A percentile compares a stretch with the other conserved stretches of the same genome.
Evolutionary conservation across 2,888 invertebrate species (phyloP).

Genomic region (Resseliella maxima): DNA sequence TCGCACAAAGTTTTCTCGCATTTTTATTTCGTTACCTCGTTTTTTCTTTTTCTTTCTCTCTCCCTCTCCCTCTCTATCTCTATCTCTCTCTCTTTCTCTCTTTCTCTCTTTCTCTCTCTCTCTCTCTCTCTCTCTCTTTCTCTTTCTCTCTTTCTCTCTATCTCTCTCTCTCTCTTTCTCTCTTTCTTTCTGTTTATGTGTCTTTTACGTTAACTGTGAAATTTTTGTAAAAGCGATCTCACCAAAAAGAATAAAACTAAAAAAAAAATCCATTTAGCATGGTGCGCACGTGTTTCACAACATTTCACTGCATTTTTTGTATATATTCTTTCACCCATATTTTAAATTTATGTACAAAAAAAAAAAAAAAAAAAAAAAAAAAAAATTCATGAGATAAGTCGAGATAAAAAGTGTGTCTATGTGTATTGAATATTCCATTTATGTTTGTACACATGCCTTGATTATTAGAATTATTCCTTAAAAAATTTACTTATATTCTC

Average conservation of each 20-base stretch:
- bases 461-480: slow-evolving; percentile 7
- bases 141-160: background rate
- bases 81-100: background rate
- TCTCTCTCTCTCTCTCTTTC: background rate
- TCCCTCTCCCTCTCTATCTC: background rate
- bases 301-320: background rate
- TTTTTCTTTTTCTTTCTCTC: background rate
- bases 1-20: no score
- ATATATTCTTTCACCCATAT: background rate
- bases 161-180: background rate
- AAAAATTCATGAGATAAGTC: slow-evolving; percentile 27
- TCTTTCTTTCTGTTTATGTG: background rate
- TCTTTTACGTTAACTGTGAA: background rate
- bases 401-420: slow-evolving; percentile 16
- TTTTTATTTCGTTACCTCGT: background rate
- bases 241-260: no score
- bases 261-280: background rate
- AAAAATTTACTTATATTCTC: background rate
- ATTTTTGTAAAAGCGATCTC: background rate
- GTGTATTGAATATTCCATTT: background rate
- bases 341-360: background rate
- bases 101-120: background rate
- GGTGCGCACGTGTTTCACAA: background rate
- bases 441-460: slow-evolving; percentile 14
- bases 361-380: no score